Evolutionary conservation across 2,888 invertebrate species (phyloP).

Genomic region (Cremastinae sp.): DNA sequence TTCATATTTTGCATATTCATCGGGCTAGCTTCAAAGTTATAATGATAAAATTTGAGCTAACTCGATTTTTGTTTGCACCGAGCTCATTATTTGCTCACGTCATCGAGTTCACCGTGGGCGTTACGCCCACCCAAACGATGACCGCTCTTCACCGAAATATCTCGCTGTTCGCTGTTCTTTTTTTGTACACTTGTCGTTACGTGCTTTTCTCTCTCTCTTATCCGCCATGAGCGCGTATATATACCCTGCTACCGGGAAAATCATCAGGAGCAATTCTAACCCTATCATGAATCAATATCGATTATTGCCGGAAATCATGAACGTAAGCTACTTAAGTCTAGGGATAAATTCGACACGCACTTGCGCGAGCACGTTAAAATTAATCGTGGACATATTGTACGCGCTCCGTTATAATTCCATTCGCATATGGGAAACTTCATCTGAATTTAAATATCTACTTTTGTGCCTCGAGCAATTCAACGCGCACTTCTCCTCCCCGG

Average conservation of each 20-base stretch:
- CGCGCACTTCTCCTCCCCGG: not conserved
- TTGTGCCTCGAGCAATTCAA: not conserved
- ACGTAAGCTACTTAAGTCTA: slow-evolving; percentile 57
- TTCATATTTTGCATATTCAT: too few relatives aligned
- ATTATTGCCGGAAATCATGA: slow-evolving; percentile 43
- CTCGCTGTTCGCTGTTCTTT: too few relatives aligned
- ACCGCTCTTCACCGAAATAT: too few relatives aligned
- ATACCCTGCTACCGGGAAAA: too few relatives aligned
- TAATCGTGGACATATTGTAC: slow-evolving; percentile 29
- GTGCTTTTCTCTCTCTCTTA: slow-evolving; percentile 2
- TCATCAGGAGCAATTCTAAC: slow-evolving; percentile 40
- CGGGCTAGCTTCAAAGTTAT: too few relatives aligned
- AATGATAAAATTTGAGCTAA: too few relatives aligned
- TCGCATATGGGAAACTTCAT: slow-evolving; percentile 2
- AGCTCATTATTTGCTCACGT: too few relatives aligned
- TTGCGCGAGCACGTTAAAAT: slow-evolving; percentile 43
- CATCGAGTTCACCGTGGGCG: too few relatives aligned
- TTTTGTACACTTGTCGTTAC: too few relatives aligned
- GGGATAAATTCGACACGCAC: slow-evolving; percentile 40
- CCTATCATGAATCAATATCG: slow-evolving; percentile 52
- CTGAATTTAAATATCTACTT: not conserved
- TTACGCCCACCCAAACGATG: too few relatives aligned
- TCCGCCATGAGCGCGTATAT: too few relatives aligned
- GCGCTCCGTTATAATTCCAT: slow-evolving; percentile 4
- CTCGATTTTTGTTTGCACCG: too few relatives aligned